Conservation (phyloP, 2,797 vertebrate species). For the Centroberyx gerrardi region DNA sequence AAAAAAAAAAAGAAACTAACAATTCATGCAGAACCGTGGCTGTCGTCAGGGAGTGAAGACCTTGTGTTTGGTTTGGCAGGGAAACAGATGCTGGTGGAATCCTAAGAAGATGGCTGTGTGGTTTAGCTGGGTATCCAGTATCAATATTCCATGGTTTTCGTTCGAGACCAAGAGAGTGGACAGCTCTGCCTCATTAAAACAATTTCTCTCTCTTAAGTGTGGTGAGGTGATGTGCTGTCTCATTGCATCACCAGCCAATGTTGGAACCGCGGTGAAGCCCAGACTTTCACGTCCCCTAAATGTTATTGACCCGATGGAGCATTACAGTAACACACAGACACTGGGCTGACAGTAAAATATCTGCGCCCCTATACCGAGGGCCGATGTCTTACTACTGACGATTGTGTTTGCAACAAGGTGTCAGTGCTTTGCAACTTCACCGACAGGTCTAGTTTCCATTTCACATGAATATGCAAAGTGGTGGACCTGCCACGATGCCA, state of each 20-base stretch:
- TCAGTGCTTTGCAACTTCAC: conserved; percentile 59
- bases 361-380: conserved; percentile 6
- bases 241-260: conserved; percentile 38
- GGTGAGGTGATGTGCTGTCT: conserved; percentile 38
- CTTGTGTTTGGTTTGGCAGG: conserved; percentile 27
- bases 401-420: conserved; percentile 60
- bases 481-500: conserved; percentile 62
- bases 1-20: neutral
- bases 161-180: conserved; percentile 36
- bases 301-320: conserved; percentile 14
- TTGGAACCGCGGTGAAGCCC: conserved; percentile 3
- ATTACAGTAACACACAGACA: conserved; percentile 34
- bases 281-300: conserved; percentile 14
- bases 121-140: conserved; percentile 40
- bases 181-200: conserved; percentile 71
- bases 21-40: conserved; percentile 28
- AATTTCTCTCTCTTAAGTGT: conserved; percentile 56
- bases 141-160: conserved; percentile 56
- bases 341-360: conserved; percentile 49
- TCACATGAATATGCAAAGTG: conserved; percentile 68
- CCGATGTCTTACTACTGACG: conserved; percentile 30
- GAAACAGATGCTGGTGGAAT: conserved; percentile 24
- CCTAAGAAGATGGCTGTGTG: conserved; percentile 22
- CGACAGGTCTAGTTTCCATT: conserved; percentile 37
- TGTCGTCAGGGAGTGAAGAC: conserved; percentile 22